phyloP scores from a whole-genome alignment of 2,797 vertebrate genomes.

The Cottoperca gobio region DNA sequence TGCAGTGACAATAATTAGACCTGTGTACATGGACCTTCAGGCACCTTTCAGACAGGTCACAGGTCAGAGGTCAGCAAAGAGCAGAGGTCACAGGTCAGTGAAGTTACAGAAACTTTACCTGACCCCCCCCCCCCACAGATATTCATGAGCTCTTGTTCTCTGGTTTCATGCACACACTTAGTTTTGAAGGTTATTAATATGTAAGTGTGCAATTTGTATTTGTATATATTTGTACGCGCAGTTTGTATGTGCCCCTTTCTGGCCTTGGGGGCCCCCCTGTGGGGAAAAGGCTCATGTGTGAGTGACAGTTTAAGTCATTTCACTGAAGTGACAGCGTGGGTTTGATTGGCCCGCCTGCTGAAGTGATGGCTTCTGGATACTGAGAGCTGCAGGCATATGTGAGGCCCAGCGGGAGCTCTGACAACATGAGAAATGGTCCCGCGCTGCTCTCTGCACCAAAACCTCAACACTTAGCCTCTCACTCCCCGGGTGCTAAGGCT shows the following conservation, averaged over 20 bases:
- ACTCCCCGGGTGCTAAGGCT: slow-evolving; percentile 51
- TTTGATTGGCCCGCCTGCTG: slow-evolving; percentile 81
- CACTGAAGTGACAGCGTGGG: slow-evolving; percentile 73
- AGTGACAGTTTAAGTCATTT: slow-evolving; percentile 79
- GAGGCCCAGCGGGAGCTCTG: slow-evolving; percentile 75
- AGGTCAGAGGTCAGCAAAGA: slow-evolving; percentile 37
- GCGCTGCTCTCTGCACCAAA: slow-evolving; percentile 49
- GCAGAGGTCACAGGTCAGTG: slow-evolving; percentile 37
- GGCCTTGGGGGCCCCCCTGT: slow-evolving; percentile 22
- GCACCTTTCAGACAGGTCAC: slow-evolving; percentile 29
- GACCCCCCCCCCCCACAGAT: no score
- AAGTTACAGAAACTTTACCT: neutral
- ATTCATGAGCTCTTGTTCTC: slow-evolving; percentile 30
- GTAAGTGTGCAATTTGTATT: slow-evolving; percentile 18
- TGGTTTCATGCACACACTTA: neutral
- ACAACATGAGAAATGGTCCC: slow-evolving; percentile 80
- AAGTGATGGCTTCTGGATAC: slow-evolving; percentile 73
- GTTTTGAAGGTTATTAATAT: slow-evolving; percentile 7
- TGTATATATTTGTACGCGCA: slow-evolving; percentile 29
- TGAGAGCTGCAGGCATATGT: slow-evolving; percentile 76
- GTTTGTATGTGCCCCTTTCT: slow-evolving; percentile 18
- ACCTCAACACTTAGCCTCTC: slow-evolving; percentile 67
- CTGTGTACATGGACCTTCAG: slow-evolving; percentile 28
- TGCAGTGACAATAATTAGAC: slow-evolving; percentile 37
- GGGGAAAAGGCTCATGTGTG: slow-evolving; percentile 49